Base-by-base conservation (phyloP, 2,888 invertebrate genomes). In the Trissolcus japonicus region DNA sequence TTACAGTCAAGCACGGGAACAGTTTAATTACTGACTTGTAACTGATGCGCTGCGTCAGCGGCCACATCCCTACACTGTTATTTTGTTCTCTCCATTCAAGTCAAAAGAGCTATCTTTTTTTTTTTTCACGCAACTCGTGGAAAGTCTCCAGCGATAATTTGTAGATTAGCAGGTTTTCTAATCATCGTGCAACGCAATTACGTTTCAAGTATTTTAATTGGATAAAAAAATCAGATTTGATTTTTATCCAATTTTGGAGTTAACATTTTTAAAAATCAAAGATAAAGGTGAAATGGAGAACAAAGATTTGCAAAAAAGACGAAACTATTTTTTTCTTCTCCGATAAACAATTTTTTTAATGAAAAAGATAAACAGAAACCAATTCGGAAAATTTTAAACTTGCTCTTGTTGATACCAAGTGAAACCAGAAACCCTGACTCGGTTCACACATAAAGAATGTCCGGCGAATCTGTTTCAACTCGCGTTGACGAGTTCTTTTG, bases 1-100 rank as follows among this genome's bases (percentile, higher is more conserved):
- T 54, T 73, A 56, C 60, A 67, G 77, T 77, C 73, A 77, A 77
- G 65, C 63, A 69, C 56, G 61, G 77, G 77, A 77, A 77, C 72
- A 73, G 53, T 56, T 77, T 77, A 77, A 77, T 77, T 77, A 73
- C 73, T 41, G 65, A 41, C 68, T 73, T 48, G 55, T 60, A 63
- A 63, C 68, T 73, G 25, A 25, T 25, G 35, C 67, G 21, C 29
- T 66, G 35, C 35, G 35, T 35, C 35, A 35, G 35, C 35, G 35
- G 11, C 50, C 65, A 21, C 57, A 16, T 48, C 67, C 48, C 54
- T 63, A 57, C 35, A 56, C 21, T 29, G 59, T 63, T 73, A 63
- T 63, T 35, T 35, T n/a, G n/a, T 11, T 35, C 11, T 65, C 72
- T 77, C 25, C 60, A 63, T 72, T 17, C 40, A 76, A 71, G 62